Evolutionary conservation across 2,888 invertebrate genomes (phyloP), one percentile per base, ranked within the genome.

Genomic region (Amblyteles armatorius): DNA sequence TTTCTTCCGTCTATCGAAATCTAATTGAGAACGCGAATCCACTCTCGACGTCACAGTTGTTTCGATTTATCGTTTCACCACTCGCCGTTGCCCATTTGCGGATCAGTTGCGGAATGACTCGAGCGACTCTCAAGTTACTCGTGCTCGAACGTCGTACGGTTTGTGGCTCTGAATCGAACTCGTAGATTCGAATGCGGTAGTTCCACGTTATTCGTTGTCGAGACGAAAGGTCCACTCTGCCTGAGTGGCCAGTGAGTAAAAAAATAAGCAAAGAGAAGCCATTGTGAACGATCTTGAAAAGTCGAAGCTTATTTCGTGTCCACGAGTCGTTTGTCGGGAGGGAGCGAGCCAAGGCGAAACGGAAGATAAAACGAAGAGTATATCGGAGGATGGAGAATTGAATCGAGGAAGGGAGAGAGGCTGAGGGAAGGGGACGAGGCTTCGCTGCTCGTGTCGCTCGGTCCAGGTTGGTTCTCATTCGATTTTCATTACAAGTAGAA

Each of bases 381-480:
- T 22, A 29, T 33, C 71, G 63, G 48, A 79, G 63, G n/a, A 77
- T 48, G 68, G 55, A 80, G 73, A 63, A 77, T 82, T 82, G 79
- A 85, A 77, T 85, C 67, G 36, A 73, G 55, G 65, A 69, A 74
- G 29, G 68, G 40, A 63, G 60, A 68, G 52, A 22, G 50, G 57
- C 33, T 36, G 48, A 11, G 50, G 52, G 22, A 69, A 50, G 33
- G 36, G 67, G 60, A 76, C 63, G 52, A 72, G 74, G 52, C 60
- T 29, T 19, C n/a, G 33, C 79, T 71, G 22, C 13, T 68, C 65
- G 72, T 72, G 52, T 50, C 40, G 52, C 67, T 68, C 52, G 50
- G 57, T 76, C 77, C 73, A 85, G 85, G 82, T 85, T 68, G 63
- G 79, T 79, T 73, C 36, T 16, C 67, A 77, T 60, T 72, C 36